These are phyloP conservation scores for Leptinotarsa lineolata DNA, from an alignment of 1,140 invertebrate genomes.

Conservation along the genomic window DNA sequence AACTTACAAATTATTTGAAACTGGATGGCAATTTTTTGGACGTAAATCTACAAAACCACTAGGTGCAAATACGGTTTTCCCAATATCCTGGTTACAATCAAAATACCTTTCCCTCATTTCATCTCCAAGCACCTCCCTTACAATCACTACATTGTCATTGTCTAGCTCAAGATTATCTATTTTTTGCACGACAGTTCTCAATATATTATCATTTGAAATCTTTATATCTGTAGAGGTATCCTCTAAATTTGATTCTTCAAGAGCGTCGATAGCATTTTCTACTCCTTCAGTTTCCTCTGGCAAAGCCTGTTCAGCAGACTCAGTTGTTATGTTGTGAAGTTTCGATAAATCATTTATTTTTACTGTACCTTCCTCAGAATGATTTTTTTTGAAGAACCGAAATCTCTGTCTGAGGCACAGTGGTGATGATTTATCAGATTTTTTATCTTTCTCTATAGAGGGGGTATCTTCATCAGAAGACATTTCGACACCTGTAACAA, in stretches of 20 bases:
- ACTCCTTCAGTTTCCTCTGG: conserved; percentile 54
- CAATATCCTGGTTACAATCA: conserved; percentile 25
- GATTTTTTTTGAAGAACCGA: conserved; percentile 40
- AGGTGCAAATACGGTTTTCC: conserved; percentile 46
- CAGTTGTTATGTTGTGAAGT: conserved; percentile 51
- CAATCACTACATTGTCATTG: conserved; percentile 47
- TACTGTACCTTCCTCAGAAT: conserved; percentile 44
- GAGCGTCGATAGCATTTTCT: conserved; percentile 62
- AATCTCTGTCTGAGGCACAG: conserved; percentile 37
- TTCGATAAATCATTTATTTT: conserved; percentile 41
- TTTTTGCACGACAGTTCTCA: conserved; percentile 39
- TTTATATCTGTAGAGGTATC: conserved; percentile 7
- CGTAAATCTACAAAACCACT: conserved; percentile 51
- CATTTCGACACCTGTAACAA: conserved; percentile 51
- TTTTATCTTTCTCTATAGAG: conserved; percentile 49
- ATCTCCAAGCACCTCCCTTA: conserved; percentile 42
- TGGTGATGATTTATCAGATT: conserved; percentile 34
- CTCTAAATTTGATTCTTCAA: conserved; percentile 52
- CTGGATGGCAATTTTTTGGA: conserved; percentile 10
- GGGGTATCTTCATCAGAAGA: conserved; percentile 53
- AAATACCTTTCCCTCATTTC: conserved; percentile 31
- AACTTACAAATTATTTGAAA: conserved; percentile 33
- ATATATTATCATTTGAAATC: conserved; percentile 33
- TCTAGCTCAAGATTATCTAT: conserved; percentile 51
- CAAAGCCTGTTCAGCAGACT: conserved; percentile 41